Percentiles rank a stretch among this genome's conserved stretches.
Conservation (phyloP, 2,797 vertebrate species). For the Anas capensis region DNA sequence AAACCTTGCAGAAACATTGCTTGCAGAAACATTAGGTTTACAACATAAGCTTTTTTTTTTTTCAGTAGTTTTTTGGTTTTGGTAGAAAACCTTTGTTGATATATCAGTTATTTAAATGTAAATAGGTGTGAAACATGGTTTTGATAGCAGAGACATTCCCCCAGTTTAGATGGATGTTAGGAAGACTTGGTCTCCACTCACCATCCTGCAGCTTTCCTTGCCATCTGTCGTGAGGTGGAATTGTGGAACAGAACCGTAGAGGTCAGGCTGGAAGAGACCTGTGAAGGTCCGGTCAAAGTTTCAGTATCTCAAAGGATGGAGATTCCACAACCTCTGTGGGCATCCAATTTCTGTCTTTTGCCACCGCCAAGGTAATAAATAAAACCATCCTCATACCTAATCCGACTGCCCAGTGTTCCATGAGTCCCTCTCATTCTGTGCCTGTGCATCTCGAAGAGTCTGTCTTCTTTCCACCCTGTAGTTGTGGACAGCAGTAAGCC, state of each 20-base stretch:
- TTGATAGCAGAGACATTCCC: fast-evolving
- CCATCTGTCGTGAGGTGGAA: fast-evolving
- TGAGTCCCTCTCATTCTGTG: neutral
- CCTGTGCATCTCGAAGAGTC: fast-evolving
- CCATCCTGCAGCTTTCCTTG: neutral
- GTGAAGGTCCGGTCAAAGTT: neutral
- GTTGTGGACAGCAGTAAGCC: no score
- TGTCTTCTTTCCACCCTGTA: neutral
- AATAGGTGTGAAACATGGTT: neutral
- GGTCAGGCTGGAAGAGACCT: neutral
- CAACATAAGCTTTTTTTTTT: neutral
- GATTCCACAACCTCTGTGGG: neutral
- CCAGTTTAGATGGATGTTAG: neutral
- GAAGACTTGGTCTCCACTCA: fast-evolving
- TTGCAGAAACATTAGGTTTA: neutral
- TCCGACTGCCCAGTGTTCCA: neutral
- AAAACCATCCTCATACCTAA: neutral
- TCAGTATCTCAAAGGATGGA: no score
- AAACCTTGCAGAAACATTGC: neutral
- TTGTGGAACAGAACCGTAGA: neutral
- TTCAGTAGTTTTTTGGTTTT: neutral
- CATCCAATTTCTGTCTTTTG: neutral
- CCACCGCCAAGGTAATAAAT: neutral
- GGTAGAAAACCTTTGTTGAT: neutral
- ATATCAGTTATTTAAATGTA: neutral